Evolutionary conservation across 35 echinoderm and acorn worm genomes (phyloP), one percentile per base, ranked within the genome.

Genomic region (Lytechinus pictus): DNA sequence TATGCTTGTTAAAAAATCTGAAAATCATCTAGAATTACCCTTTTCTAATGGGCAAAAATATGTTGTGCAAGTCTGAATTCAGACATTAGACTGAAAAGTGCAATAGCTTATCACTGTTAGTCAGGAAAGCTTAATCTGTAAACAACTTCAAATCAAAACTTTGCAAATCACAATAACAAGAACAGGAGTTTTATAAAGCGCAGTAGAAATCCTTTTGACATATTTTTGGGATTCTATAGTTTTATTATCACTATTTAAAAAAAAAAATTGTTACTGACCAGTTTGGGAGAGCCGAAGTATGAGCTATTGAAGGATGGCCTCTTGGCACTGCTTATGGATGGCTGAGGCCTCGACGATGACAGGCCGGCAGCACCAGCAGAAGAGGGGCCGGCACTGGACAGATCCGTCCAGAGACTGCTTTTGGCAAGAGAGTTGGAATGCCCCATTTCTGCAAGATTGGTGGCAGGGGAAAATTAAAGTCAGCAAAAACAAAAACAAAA

Each of bases 201-300:
- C 12, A 13, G 56, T 58, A 58, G 56, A 58, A 71, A 21, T 71
- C 5, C 24, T 6, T 21, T 21, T 71, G 61, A 21, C 33, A 44
- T 44, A 44, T 44, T 44, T 44, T 1, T 44, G 33, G 33, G 2
- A 44, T 0, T 44, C 33, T 44, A 0, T 44, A 44, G 33, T 44
- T 44, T 44, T 44, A 44, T 44, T 44, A 44, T 44, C 33, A 44
- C 33, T 44, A 44, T 44, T 44, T 44, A 44, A 44, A 44, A n/a
- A n/a, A n/a, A n/a, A n/a, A n/a, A 44, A 44, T 2, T 44, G 2
- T 44, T 44, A 97, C 96, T 96, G 96, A 99, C 98, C 94, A 90
- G 44, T 95, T 95, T 97, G 0, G 98, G 97, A 54, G 98, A 96
- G 61, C 98, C 97, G 95, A 99, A 99, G 94, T 99, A 99, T 60